A percentile compares a stretch with the other conserved stretches of the same genome.
Conservation (phyloP, 2,113 vertebrate species). For the Chaetops frenatus region DNA sequence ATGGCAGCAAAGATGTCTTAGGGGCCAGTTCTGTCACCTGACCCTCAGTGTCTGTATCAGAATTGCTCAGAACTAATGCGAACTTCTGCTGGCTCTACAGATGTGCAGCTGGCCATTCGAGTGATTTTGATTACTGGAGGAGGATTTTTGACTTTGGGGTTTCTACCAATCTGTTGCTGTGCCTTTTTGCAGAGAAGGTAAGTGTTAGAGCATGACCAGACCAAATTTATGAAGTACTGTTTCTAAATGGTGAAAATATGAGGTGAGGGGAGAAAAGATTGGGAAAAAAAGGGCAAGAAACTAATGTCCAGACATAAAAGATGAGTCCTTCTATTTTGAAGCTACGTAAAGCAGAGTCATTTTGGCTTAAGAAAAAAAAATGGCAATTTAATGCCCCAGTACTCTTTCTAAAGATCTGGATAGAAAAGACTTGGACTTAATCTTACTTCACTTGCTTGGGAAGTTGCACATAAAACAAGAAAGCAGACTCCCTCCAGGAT, state of each 20-base stretch:
- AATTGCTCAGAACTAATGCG: neutral
- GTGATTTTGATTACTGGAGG: neutral
- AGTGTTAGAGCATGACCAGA: neutral
- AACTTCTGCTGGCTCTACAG: conserved; percentile 48
- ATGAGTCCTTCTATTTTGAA: neutral
- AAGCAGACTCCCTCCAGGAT: neutral
- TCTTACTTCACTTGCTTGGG: neutral
- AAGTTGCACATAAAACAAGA: fast-evolving
- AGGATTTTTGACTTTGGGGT: conserved; percentile 25
- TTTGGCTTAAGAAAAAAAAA: neutral
- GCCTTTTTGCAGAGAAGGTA: conserved; percentile 46
- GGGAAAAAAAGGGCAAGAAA: neutral
- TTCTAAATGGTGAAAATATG: neutral
- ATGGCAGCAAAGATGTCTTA: neutral
- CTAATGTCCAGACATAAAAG: neutral
- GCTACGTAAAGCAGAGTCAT: neutral
- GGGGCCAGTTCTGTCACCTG: neutral
- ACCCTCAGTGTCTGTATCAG: neutral
- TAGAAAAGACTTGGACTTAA: neutral
- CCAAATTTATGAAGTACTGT: neutral
- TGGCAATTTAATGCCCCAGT: neutral
- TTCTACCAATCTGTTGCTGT: conserved; percentile 44
- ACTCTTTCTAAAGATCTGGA: neutral
- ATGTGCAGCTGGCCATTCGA: conserved; percentile 22
- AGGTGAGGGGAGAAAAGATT: neutral